Conservation (phyloP, 2,797 vertebrate genomes). For the Molothrus ater region DNA sequence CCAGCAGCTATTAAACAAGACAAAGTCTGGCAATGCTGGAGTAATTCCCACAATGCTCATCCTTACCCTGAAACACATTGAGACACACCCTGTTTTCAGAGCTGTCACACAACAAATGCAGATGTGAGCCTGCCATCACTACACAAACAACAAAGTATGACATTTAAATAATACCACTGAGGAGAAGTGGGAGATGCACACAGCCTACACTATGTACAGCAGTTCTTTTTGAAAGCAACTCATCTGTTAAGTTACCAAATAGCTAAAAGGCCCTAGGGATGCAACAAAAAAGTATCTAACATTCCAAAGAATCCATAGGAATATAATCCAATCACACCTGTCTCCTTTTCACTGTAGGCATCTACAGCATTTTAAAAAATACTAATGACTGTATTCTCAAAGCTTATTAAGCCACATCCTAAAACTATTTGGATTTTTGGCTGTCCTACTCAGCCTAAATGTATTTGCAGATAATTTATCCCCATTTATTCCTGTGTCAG, state of each 20-base stretch:
- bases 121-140: slow-evolving; percentile 31
- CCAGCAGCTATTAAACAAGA: slow-evolving; percentile 12
- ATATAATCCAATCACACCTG: neutral
- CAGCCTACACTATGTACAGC: neutral
- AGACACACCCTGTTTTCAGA: slow-evolving; percentile 44
- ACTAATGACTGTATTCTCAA: neutral
- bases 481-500: neutral
- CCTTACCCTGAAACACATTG: neutral
- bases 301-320: neutral
- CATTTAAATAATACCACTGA: slow-evolving; percentile 49
- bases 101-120: slow-evolving; percentile 47
- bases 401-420: neutral
- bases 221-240: slow-evolving; percentile 9
- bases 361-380: neutral
- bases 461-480: neutral
- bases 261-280: slow-evolving; percentile 18
- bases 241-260: slow-evolving; percentile 31
- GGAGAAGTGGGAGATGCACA: slow-evolving; percentile 26
- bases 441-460: neutral
- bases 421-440: neutral
- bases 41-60: slow-evolving; percentile 20
- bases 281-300: neutral
- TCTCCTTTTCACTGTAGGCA: neutral
- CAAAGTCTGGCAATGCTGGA: neutral
- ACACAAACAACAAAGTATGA: slow-evolving; percentile 50